Conservation (phyloP, 2,888 invertebrate species). For the Diarsia brunnea region DNA sequence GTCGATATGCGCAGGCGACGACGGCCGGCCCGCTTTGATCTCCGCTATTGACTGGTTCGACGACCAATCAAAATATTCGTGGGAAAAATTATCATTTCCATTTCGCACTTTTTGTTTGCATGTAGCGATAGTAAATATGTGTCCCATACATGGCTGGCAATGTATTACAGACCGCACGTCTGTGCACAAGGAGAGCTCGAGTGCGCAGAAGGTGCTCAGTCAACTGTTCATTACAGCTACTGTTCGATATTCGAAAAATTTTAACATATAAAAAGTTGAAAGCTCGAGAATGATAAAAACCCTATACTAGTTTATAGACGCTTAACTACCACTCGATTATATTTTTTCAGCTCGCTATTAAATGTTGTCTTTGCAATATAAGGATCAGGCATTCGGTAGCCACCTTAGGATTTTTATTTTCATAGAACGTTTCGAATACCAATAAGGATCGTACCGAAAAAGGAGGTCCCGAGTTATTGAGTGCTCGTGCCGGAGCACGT, state of each 20-base stretch:
- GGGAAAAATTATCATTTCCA: conserved; percentile 68
- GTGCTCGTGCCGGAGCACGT: conserved; percentile 80
- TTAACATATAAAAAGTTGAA: conserved; percentile 71
- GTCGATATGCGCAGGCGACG: conserved; percentile 81
- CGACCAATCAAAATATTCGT: conserved; percentile 86
- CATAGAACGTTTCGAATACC: conserved; percentile 81
- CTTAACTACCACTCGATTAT: conserved; percentile 75
- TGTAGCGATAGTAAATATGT: conserved; percentile 45
- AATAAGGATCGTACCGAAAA: conserved; percentile 84
- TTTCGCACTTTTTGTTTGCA: conserved; percentile 54
- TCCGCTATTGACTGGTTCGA: conserved; percentile 81
- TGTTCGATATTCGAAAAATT: conserved; percentile 69
- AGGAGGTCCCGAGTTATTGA: conserved; percentile 78
- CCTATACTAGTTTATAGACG: conserved; percentile 80
- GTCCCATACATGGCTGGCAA: conserved; percentile 49
- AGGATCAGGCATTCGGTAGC: conserved; percentile 84
- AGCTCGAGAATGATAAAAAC: conserved; percentile 72
- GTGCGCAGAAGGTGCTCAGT: conserved; percentile 42
- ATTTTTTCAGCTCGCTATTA: conserved; percentile 81
- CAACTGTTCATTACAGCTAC: conserved; percentile 61
- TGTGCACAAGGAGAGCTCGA: conserved; percentile 33
- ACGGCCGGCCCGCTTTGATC: conserved; percentile 85
- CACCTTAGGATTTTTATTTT: conserved; percentile 86
- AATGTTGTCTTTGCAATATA: conserved; percentile 87
- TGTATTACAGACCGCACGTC: conserved; percentile 51